Conservation (phyloP, 2,888 invertebrate species). For the Amitus sp. region DNA sequence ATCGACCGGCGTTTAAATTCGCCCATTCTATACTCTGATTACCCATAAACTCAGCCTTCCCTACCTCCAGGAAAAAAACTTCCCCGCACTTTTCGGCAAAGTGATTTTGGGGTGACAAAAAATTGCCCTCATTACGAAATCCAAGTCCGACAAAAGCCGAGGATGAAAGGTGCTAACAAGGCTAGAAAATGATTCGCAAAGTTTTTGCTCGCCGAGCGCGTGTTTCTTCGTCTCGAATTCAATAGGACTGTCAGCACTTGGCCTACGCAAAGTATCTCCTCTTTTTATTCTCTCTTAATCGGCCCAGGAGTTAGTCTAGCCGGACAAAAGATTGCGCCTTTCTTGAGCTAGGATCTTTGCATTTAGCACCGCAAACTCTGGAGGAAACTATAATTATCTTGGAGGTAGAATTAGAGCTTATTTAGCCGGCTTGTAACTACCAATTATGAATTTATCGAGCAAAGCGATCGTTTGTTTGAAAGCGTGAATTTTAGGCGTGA, state of each 20-base stretch:
- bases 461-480: background rate
- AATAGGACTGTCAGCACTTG: slow-evolving; percentile 41
- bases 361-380: slow-evolving; percentile 25
- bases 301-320: slow-evolving; percentile 31
- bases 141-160: no score
- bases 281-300: slow-evolving; percentile 39
- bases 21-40: no score
- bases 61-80: no score
- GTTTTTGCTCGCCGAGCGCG: slow-evolving; percentile 39
- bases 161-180: slow-evolving; percentile 14
- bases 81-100: no score
- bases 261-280: slow-evolving; percentile 34
- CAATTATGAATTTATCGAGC: background rate
- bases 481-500: background rate
- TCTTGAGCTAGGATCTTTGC: slow-evolving; percentile 32
- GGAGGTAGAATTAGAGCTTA: background rate
- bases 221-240: slow-evolving; percentile 35
- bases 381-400: background rate
- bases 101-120: background rate
- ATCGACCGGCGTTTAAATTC: background rate
- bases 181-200: slow-evolving; percentile 35
- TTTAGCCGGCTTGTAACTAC: background rate
- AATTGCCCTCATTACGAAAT: background rate
- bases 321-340: slow-evolving; percentile 32
- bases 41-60: no score